Conservation (phyloP, 2,113 vertebrate genomes). For the Sarotherodon lohbergeri region DNA sequence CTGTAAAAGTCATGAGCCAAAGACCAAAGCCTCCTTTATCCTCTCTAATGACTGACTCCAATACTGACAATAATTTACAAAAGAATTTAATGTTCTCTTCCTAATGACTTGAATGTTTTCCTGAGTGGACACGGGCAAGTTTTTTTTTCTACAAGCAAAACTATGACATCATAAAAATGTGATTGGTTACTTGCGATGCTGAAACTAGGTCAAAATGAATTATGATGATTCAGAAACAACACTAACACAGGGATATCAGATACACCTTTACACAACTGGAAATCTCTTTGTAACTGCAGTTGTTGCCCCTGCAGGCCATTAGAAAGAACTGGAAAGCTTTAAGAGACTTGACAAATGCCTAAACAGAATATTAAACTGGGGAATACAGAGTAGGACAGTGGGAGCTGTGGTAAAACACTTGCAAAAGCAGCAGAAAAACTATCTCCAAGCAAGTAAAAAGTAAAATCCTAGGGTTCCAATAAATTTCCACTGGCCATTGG, state of each 20-base stretch:
- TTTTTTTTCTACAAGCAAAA: rapidly evolving
- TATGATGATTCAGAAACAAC: neutral
- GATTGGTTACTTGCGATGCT: neutral
- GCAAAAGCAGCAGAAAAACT: neutral
- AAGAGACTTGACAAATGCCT: neutral
- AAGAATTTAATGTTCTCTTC: neutral
- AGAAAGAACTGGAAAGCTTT: neutral
- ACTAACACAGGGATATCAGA: neutral
- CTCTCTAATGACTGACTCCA: neutral
- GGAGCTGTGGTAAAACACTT: neutral
- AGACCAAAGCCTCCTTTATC: neutral
- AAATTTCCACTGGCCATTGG: neutral
- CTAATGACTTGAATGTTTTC: neutral
- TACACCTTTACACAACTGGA: neutral
- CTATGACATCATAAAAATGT: neutral
- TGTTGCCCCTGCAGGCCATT: neutral
- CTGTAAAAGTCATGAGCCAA: neutral
- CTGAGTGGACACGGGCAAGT: neutral
- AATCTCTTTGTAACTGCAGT: neutral
- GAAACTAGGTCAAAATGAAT: neutral
- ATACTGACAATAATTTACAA: neutral
- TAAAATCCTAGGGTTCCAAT: neutral
- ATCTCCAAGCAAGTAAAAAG: neutral
- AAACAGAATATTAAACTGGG: neutral
- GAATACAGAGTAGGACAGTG: neutral